Base-by-base conservation (phyloP, 2,888 invertebrate genomes). In the Caenorhabditis sulstoni region DNA sequence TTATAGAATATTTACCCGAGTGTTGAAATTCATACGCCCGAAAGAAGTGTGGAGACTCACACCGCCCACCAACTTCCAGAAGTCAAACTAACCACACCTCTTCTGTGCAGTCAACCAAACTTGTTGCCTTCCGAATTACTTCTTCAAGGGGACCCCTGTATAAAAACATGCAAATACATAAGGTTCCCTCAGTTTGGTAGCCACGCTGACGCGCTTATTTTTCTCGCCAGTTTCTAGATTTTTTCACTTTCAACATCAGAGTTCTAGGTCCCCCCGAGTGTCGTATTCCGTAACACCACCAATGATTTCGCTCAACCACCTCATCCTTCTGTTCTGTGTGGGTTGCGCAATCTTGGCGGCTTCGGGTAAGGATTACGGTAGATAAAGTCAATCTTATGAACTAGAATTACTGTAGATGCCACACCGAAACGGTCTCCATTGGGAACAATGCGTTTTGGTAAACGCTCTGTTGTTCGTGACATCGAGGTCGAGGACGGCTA, bases 391-490 rank as follows among this genome's bases (percentile, higher is more conserved):
- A 3, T 16, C 8, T 35, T 12, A 14, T n/a, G n/a, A n/a, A n/a
- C n/a, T n/a, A 23, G 41, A 23, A 4, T 4, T 35, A 39, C 16
- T 62, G 29, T 41, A 71, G 78, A 78, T 37, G 53, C 61, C 20
- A 55, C 73, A 64, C 73, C 70, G 49, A 80, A 80, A 65, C 81
- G 86, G 35, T 83, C 86, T 47, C 86, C 84, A 64, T 71, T 82
- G 70, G 86, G 84, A 44, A 85, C 85, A 29, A 86, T 83, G 85
- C 79, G 85, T 39, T 85, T 83, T 23, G 85, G 85, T 59, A 85
- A 85, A 55, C 79, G 82, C 73, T 52, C 78, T 57, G 11, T 78
- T 16, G 75, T 61, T 5, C 59, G 59, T 18, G 57, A 59, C 35
- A 11, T 62, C 39, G 39, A 58, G 3, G 61, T 59, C 35, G 75